These are phyloP conservation scores for Spheniscus humboldti DNA, from an alignment of 2,797 vertebrate species.

Conservation along the genomic window DNA sequence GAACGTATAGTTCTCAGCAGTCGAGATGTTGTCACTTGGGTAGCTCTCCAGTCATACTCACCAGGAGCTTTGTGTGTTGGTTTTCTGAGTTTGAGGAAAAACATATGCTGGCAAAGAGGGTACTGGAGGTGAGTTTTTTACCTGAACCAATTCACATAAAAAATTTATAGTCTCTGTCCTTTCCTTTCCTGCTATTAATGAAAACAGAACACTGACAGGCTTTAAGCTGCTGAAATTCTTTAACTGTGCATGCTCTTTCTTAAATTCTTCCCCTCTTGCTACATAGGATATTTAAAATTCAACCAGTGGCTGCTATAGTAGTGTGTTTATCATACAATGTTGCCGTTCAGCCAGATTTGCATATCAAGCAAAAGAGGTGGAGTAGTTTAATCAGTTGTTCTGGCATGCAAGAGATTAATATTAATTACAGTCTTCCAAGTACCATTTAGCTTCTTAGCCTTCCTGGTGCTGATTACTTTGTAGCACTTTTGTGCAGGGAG, in stretches of 20 bases:
- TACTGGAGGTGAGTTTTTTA: background rate
- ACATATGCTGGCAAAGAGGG: background rate
- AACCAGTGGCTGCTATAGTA: background rate
- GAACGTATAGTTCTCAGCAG: background rate
- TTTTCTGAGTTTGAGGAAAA: background rate
- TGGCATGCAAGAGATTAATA: slow-evolving; percentile 36
- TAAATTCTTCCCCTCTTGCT: background rate
- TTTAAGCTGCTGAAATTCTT: background rate
- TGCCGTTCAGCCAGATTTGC: background rate
- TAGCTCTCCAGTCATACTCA: background rate
- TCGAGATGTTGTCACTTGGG: background rate
- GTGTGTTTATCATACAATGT: background rate
- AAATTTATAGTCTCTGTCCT: background rate
- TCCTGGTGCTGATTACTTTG: background rate
- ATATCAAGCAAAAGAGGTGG: background rate
- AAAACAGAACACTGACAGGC: background rate
- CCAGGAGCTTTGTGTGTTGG: background rate
- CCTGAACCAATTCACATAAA: background rate
- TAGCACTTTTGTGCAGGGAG: background rate
- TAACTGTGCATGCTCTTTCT: background rate
- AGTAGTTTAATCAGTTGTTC: slow-evolving; percentile 8
- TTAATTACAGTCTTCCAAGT: slow-evolving; percentile 18
- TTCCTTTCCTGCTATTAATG: background rate
- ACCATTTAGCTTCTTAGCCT: background rate
- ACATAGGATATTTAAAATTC: background rate